phyloP scores from a whole-genome alignment of 2,113 vertebrate genomes.

The Tamias sibiricus region DNA sequence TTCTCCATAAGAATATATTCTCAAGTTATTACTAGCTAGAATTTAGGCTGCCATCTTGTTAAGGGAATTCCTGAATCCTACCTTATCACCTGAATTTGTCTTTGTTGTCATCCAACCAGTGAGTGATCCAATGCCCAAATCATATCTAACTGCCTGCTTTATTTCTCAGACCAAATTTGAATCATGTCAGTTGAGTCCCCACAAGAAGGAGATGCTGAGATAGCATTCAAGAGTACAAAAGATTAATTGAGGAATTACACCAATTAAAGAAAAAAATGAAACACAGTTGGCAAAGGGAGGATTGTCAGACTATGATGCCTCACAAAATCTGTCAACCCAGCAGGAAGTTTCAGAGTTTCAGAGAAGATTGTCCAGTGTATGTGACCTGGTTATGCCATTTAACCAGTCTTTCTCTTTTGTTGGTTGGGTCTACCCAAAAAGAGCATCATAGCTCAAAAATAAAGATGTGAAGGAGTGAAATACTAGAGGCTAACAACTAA shows the following conservation, averaged over 20 bases:
- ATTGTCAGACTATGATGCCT: background rate
- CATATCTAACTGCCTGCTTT: background rate
- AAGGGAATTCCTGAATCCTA: background rate
- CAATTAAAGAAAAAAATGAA: background rate
- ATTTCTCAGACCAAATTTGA: background rate
- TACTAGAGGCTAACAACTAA: background rate
- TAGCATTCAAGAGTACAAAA: background rate
- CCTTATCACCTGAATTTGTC: background rate
- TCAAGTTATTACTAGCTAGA: background rate
- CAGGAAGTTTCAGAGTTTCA: background rate
- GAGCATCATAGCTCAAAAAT: background rate
- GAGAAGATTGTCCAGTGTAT: background rate
- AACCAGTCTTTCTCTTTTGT: background rate
- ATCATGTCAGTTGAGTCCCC: background rate
- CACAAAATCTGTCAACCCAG: background rate
- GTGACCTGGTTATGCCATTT: background rate
- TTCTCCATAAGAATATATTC: background rate
- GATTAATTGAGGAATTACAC: background rate
- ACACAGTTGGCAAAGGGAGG: background rate
- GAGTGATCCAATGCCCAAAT: background rate
- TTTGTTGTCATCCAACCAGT: background rate
- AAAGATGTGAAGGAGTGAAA: background rate
- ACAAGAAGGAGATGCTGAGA: background rate
- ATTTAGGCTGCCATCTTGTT: background rate
- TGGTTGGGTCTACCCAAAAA: background rate